A percentile compares a stretch with the other conserved stretches of the same genome.
These are phyloP conservation scores for Drosophila yooni DNA, from an alignment of 2,888 invertebrate species.

Conservation along the genomic window DNA sequence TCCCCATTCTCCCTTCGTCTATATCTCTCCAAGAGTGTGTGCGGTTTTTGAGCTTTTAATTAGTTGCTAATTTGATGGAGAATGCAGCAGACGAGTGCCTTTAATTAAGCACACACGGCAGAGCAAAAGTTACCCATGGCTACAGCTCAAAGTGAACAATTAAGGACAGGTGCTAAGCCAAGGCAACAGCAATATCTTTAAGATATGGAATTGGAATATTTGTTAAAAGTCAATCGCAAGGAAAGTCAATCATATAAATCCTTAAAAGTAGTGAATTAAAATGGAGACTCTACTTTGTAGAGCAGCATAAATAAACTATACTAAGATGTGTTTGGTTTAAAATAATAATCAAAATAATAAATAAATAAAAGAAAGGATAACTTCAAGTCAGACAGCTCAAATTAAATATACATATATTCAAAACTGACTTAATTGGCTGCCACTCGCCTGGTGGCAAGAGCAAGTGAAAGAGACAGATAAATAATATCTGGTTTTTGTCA, in stretches of 20 bases:
- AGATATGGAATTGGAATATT: not conserved
- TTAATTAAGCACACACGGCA: slow-evolving; percentile 35
- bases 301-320: too few relatives aligned
- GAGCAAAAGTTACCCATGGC: slow-evolving; percentile 18
- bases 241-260: not conserved
- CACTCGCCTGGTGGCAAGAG: slow-evolving; percentile 29
- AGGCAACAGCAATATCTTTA: not conserved
- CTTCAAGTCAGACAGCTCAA: not conserved
- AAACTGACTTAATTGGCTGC: slow-evolving; percentile 40
- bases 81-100: slow-evolving; percentile 52
- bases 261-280: not conserved
- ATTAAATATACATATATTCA: not conserved
- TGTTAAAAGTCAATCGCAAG: not conserved
- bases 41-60: slow-evolving; percentile 71
- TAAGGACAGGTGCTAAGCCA: not conserved
- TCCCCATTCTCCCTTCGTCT: not conserved
- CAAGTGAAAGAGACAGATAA: not conserved
- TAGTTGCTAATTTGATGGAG: slow-evolving; percentile 73
- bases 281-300: too few relatives aligned
- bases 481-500: slow-evolving; percentile 36
- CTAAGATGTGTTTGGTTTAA: not conserved
- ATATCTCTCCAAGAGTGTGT: slow-evolving; percentile 30
- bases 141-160: not conserved
- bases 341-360: not conserved
- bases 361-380: not conserved